phyloP scores from a whole-genome alignment of 1,140 invertebrate genomes.

The Oedothorax gibbosus region DNA sequence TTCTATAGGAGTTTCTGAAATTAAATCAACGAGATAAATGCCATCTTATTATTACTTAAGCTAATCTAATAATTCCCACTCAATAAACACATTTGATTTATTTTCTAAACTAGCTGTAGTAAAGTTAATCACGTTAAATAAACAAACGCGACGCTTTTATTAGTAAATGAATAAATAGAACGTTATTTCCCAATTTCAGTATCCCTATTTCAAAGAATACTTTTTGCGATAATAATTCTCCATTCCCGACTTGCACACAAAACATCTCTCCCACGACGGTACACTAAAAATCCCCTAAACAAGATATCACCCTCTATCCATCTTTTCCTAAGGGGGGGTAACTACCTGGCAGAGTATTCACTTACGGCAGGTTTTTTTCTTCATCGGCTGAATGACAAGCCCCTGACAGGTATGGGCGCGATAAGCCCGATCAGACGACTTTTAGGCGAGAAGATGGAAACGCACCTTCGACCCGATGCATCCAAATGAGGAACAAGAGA shows the following conservation, averaged over 20 bases:
- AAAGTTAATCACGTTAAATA: too few relatives aligned
- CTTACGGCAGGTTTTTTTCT: conserved; percentile 40
- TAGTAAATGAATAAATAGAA: too few relatives aligned
- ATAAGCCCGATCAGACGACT: conserved; percentile 35
- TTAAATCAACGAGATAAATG: not conserved
- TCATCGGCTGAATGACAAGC: conserved; percentile 35
- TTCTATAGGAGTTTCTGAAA: not conserved
- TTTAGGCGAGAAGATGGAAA: conserved; percentile 50
- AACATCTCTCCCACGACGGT: not conserved
- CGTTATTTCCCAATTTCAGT: too few relatives aligned
- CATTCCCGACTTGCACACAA: not conserved
- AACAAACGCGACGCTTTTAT: too few relatives aligned
- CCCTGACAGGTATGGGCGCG: conserved; percentile 21
- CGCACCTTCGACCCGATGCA: not conserved
- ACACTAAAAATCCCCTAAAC: not conserved
- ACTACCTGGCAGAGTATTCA: conserved; percentile 42
- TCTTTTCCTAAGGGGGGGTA: conserved; percentile 30
- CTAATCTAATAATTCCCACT: too few relatives aligned
- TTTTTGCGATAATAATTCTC: not conserved
- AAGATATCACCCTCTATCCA: conserved; percentile 26
- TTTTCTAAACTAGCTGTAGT: too few relatives aligned
- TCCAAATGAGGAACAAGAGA: too few relatives aligned
- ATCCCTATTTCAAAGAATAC: too few relatives aligned
- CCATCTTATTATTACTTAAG: too few relatives aligned
- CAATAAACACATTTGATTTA: too few relatives aligned